Conservation (phyloP, 2,797 vertebrate genomes). For the Naso thynnoides region DNA sequence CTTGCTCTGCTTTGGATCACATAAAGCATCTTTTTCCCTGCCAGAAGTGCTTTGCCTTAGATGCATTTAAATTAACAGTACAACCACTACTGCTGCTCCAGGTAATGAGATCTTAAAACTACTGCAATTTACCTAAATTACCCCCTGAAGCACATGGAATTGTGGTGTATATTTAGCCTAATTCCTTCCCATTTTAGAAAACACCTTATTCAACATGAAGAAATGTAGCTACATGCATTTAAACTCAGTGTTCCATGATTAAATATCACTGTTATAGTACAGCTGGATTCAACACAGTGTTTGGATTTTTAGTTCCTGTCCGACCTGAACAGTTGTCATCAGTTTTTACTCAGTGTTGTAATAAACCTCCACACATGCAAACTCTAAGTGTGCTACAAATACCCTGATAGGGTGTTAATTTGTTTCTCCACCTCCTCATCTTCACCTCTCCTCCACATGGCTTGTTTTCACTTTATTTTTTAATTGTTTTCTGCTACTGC, state of each 20-base stretch:
- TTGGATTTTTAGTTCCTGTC: not conserved
- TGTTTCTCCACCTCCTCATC: constrained; percentile 25
- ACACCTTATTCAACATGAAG: not conserved
- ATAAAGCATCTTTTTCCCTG: not conserved
- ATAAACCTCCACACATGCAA: constrained; percentile 1
- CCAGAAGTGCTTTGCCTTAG: not conserved
- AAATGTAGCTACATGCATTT: not conserved
- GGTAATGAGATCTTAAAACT: constrained; percentile 2
- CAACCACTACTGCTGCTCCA: not conserved
- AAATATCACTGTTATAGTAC: not conserved
- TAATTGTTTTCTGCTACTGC: constrained; percentile 11
- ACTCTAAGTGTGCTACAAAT: not conserved
- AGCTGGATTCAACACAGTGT: not conserved
- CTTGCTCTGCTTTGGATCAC: not conserved
- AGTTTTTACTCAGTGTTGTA: not conserved
- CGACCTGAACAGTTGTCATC: not conserved
- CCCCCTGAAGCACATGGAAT: not conserved
- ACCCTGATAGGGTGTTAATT: constrained; percentile 19
- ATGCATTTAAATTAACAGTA: not conserved
- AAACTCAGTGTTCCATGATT: not conserved
- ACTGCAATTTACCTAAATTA: constrained; percentile 20
- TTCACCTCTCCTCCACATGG: constrained; percentile 21
- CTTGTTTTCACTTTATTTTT: constrained; percentile 40
- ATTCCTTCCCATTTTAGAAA: not conserved
- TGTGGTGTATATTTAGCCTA: constrained; percentile 11